phyloP scores from a whole-genome alignment of 2,888 invertebrate species.

The Drosophila dives region DNA sequence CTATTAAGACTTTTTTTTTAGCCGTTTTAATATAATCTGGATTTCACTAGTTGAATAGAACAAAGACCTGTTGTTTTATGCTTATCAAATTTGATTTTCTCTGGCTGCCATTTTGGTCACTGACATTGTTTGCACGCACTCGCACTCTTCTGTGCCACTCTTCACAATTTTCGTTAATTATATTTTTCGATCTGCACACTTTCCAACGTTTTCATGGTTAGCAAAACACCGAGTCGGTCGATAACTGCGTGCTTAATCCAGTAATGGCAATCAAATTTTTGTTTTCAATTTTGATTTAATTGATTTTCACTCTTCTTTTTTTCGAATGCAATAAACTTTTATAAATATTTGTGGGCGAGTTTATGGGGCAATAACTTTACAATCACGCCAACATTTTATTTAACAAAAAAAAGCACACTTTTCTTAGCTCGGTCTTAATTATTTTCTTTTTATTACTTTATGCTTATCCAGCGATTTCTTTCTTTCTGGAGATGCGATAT shows the following conservation, averaged over 20 bases:
- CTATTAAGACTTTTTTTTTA: constrained; percentile 9
- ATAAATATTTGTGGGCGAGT: constrained; percentile 52
- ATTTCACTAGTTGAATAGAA: constrained; percentile 50
- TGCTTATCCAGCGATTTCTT: constrained; percentile 36
- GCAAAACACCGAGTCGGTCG: constrained; percentile 53
- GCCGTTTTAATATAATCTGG: constrained; percentile 16
- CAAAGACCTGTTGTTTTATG: constrained; percentile 40
- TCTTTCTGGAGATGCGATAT: constrained; percentile 14
- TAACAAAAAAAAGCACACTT: constrained; percentile 23
- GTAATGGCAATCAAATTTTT: constrained; percentile 54
- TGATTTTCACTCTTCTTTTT: constrained; percentile 50
- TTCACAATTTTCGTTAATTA: constrained; percentile 50
- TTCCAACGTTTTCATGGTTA: constrained; percentile 70
- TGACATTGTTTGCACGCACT: constrained; percentile 49
- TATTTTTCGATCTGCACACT: constrained; percentile 53
- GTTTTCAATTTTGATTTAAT: constrained; percentile 34
- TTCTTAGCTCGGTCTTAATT: constrained; percentile 46
- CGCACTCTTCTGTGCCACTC: constrained; percentile 45
- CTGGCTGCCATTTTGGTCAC: constrained; percentile 63
- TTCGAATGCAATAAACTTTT: constrained; percentile 45
- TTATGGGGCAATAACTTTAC: constrained; percentile 57
- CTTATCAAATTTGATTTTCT: constrained; percentile 64
- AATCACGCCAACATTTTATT: constrained; percentile 40
- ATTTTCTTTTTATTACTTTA: constrained; percentile 38
- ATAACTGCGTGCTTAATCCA: constrained; percentile 44